phyloP scores from a whole-genome alignment of 2,113 vertebrate species.

The Aramus guarauna region DNA sequence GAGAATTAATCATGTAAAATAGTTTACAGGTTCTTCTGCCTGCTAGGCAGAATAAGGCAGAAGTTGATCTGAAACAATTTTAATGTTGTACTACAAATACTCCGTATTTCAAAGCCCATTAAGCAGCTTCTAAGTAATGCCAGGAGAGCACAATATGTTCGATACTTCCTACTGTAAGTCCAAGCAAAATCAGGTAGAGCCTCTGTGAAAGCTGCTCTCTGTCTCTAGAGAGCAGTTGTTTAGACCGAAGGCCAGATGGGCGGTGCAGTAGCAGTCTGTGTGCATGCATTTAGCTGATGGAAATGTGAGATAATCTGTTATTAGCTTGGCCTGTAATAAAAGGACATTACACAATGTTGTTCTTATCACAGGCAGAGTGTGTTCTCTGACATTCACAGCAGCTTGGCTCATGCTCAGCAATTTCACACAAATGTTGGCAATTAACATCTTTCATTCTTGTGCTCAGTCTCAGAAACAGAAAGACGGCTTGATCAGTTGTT shows the following conservation, averaged over 20 bases:
- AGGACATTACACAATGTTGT: not conserved
- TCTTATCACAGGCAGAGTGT: not conserved
- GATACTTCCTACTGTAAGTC: not conserved
- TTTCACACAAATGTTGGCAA: not conserved
- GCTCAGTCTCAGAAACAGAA: not conserved
- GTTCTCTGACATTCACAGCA: not conserved
- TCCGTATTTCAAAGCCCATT: not conserved
- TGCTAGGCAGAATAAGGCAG: not conserved
- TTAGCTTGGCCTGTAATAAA: not conserved
- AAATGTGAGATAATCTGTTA: not conserved
- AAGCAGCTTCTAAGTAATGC: not conserved
- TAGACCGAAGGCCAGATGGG: not conserved
- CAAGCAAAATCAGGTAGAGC: not conserved
- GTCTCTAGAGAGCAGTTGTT: not conserved
- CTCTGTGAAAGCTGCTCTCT: not conserved
- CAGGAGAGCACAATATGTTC: not conserved
- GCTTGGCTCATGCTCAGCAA: not conserved
- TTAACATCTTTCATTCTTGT: not conserved
- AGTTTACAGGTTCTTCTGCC: not conserved
- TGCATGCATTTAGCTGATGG: not conserved
- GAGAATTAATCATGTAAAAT: not conserved
- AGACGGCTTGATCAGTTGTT: not conserved
- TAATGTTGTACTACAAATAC: not conserved
- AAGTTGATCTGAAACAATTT: not conserved
- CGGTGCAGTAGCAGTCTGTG: not conserved